Percentiles rank a stretch among this genome's conserved stretches.
Evolutionary conservation across 2,797 vertebrate species (phyloP).

Genomic region (Thunnus albacares): DNA sequence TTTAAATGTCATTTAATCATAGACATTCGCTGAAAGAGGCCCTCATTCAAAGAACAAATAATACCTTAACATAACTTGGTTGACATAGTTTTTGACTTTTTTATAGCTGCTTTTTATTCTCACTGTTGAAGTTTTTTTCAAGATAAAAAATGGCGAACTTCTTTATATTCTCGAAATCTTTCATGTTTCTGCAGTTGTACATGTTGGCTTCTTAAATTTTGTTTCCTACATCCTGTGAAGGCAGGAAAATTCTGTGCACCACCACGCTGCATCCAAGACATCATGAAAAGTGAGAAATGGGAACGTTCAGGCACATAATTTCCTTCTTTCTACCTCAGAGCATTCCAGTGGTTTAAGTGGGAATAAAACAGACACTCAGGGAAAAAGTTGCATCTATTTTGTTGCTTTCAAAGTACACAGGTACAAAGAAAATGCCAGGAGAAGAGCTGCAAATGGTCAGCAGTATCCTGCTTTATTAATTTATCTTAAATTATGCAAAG

Average conservation of each 20-base stretch:
- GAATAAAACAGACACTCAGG: slow-evolving; percentile 33
- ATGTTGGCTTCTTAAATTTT: slow-evolving; percentile 31
- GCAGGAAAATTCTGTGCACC: slow-evolving; percentile 42
- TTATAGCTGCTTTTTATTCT: not conserved
- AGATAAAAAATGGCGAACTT: slow-evolving; percentile 8
- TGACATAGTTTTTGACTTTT: too few relatives aligned
- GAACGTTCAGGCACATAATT: slow-evolving; percentile 55
- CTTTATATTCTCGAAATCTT: slow-evolving; percentile 25
- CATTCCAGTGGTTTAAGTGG: slow-evolving; percentile 29
- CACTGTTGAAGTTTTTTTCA: not conserved
- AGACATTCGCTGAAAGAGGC: slow-evolving; percentile 5
- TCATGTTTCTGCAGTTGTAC: slow-evolving; percentile 20
- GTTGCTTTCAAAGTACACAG: slow-evolving; percentile 21
- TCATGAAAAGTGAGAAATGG: slow-evolving; percentile 49
- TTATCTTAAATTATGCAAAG: not conserved
- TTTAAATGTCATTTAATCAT: slow-evolving; percentile 20
- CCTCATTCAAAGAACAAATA: slow-evolving; percentile 4
- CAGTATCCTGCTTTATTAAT: not conserved
- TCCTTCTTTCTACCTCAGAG: slow-evolving; percentile 43
- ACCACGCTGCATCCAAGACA: slow-evolving; percentile 35
- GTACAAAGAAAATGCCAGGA: slow-evolving; percentile 11
- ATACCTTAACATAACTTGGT: not conserved
- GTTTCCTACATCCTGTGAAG: slow-evolving; percentile 42
- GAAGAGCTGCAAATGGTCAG: not conserved
- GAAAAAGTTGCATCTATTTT: slow-evolving; percentile 23